Base-by-base conservation (phyloP, 2,888 invertebrate species). In the Barypeithes pellucidus region DNA sequence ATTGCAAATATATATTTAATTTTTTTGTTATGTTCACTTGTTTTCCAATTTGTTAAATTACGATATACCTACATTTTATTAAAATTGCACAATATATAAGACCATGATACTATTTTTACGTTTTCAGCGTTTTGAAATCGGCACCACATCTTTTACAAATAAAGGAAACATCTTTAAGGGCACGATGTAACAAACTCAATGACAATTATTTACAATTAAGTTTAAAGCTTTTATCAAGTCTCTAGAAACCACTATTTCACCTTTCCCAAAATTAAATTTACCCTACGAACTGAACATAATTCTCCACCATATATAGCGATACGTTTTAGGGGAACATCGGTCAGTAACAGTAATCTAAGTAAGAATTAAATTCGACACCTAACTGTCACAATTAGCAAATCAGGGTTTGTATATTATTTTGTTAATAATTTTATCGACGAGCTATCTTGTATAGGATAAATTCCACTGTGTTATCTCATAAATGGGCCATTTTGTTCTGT, bases 271-370 rank as follows among this genome's bases (percentile, higher is more conserved):
- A 50, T 22, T 50, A 50, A 50, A 50, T 22, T 50, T 50, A 50
- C 50, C 50, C 22, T 12, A 22, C 9, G 50, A 22, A 50, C 50
- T 9, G 50, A 50, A 50, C 50, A n/a, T 24, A 22, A 50, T 50
- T 50, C 11, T 12, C 22, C 1, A 47, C 20, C 47, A 47, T 20
- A 11, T 47, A 47, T 18, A 47, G 20, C 11, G 22, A 50, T 50
- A 50, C 50, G 29, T 1, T 29, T 29, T 5, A 29, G 29, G 29
- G 29, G 29, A 29, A 29, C 3, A 29, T 29, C 29, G 29, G 29
- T 29, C 5, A 29, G 29, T 29, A 9, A 9, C 3, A 29, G 8
- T 29, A 1, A 2, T 29, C 29, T 29, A 29, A 29, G 29, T 29
- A 29, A 29, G 9, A 29, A 2, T 29, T 29, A 29, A 29, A 29